phyloP scores from a whole-genome alignment of 2,113 vertebrate genomes.

The Planiliza haematocheilus region DNA sequence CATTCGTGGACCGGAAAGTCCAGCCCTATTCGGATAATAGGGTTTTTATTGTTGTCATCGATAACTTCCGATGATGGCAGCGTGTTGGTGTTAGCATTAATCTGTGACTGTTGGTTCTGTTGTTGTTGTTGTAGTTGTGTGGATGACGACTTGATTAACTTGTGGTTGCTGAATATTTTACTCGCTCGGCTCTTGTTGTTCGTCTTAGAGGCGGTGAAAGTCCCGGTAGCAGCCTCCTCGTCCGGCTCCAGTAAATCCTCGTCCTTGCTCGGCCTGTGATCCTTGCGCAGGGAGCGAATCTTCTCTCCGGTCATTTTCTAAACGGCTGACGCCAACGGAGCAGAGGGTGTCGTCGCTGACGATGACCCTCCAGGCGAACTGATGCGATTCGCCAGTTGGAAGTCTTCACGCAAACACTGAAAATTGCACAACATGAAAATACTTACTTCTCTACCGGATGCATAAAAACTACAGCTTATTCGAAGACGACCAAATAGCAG shows the following conservation, averaged over 20 bases:
- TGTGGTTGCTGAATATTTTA: conserved; percentile 89
- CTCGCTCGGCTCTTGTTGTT: conserved; percentile 83
- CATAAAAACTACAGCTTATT: conserved; percentile 10
- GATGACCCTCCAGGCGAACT: conserved; percentile 77
- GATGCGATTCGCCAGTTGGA: conserved; percentile 68
- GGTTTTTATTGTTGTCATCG: conserved; percentile 85
- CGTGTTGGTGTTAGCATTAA: conserved; percentile 78
- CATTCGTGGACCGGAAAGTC: conserved; percentile 96
- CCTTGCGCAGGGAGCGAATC: conserved; percentile 93
- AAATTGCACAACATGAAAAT: conserved; percentile 77
- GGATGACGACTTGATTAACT: conserved; percentile 82
- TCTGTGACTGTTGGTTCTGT: conserved; percentile 81
- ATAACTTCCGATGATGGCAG: conserved; percentile 71
- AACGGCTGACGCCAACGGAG: conserved; percentile 50
- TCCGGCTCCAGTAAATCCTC: conserved; percentile 91
- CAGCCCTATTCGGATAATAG: conserved; percentile 75
- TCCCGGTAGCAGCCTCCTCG: conserved; percentile 90
- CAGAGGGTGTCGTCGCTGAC: conserved; percentile 74
- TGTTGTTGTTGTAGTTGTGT: conserved; percentile 74
- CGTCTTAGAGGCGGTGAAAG: conserved; percentile 82
- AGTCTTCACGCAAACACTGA: conserved; percentile 59
- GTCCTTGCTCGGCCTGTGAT: conserved; percentile 91
- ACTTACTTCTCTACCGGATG: conserved; percentile 39
- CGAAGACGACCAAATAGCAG: neutral
- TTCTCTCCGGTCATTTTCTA: conserved; percentile 95